Percentiles rank a stretch among this genome's conserved stretches.
phyloP scores from a whole-genome alignment of 2,113 vertebrate species.

The Microtus oregoni region DNA sequence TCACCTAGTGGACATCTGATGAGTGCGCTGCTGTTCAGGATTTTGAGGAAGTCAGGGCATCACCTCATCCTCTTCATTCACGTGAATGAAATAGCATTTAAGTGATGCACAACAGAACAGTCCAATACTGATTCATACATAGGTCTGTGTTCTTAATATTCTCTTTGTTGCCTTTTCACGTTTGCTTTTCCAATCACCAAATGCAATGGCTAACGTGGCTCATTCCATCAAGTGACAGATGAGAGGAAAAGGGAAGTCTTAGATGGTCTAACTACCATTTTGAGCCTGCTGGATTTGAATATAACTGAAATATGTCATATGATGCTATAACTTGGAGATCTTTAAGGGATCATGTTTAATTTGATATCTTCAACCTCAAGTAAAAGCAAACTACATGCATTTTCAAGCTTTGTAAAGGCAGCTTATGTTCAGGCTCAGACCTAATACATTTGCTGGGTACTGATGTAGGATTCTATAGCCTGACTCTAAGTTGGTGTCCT shows the following conservation, averaged over 20 bases:
- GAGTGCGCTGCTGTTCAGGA: background rate
- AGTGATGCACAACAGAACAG: background rate
- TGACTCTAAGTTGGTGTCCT: background rate
- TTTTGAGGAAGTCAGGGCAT: background rate
- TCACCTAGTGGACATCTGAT: background rate
- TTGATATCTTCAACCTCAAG: background rate
- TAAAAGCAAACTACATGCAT: background rate
- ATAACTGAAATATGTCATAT: conserved; percentile 8
- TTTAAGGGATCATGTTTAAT: conserved; percentile 25
- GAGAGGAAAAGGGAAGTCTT: background rate
- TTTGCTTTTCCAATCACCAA: conserved; percentile 23
- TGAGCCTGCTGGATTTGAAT: conserved; percentile 5
- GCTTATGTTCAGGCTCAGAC: background rate
- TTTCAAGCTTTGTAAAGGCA: conserved; percentile 27
- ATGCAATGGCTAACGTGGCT: background rate
- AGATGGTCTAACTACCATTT: background rate
- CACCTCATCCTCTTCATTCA: background rate
- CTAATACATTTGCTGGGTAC: background rate
- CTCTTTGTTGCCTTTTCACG: conserved; percentile 28
- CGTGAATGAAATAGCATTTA: background rate
- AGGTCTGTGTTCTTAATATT: conserved; percentile 17
- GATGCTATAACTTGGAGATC: background rate
- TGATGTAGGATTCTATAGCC: background rate
- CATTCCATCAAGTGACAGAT: conserved; percentile 43
- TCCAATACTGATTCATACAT: background rate